phyloP scores from a whole-genome alignment of 2,797 vertebrate species.

The Tokudaia muenninki region DNA sequence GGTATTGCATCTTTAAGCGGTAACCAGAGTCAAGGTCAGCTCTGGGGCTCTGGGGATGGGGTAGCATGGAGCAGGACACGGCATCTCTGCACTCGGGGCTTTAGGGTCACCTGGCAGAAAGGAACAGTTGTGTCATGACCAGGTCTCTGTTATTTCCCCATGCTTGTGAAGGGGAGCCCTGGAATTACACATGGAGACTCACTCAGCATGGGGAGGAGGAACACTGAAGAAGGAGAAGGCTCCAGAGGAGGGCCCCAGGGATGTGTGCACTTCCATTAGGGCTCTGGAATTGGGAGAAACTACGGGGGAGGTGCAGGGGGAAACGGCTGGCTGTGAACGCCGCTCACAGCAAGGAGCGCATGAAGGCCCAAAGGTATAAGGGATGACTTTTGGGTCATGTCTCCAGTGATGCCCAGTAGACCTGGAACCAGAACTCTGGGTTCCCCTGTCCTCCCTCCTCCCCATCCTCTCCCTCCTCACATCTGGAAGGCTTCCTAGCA shows the following conservation, averaged over 20 bases:
- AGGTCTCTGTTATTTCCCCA: accelerated
- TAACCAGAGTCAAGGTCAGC: accelerated
- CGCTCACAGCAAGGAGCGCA: accelerated
- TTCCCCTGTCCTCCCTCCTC: neutral
- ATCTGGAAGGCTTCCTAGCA: slow-evolving; percentile 61
- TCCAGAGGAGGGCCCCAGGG: neutral
- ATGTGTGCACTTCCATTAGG: neutral
- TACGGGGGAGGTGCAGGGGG: neutral
- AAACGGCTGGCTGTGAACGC: accelerated
- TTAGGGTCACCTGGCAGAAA: neutral
- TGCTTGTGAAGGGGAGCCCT: accelerated
- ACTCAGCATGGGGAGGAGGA: accelerated
- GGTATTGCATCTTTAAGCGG: neutral
- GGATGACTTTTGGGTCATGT: accelerated
- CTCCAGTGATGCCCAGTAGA: neutral
- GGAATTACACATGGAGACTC: neutral
- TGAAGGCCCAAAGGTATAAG: neutral
- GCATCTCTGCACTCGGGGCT: neutral
- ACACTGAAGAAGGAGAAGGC: accelerated
- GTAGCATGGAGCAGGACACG: accelerated
- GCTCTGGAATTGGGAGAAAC: accelerated
- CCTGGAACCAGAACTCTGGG: neutral
- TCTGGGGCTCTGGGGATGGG: neutral
- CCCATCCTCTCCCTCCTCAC: neutral
- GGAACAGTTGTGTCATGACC: accelerated